These are phyloP conservation scores for Malacoctenus gilli DNA, from an alignment of 2,797 vertebrate species.

Conservation along the genomic window DNA sequence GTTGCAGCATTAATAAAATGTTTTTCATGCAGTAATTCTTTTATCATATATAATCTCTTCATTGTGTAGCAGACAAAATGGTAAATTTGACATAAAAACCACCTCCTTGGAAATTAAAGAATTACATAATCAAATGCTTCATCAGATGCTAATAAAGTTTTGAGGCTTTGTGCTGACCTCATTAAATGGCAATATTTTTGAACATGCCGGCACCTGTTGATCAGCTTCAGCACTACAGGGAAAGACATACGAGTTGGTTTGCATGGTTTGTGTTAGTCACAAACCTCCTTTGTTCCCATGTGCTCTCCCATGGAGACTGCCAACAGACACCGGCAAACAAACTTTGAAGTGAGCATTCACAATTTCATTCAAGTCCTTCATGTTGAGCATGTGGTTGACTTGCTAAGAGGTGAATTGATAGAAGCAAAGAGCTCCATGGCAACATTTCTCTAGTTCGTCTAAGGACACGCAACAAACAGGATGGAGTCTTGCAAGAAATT, in stretches of 20 bases:
- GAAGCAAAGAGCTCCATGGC: constrained; percentile 6
- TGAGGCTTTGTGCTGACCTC: too few species aligned
- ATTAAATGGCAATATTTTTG: too few species aligned
- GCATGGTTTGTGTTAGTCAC: constrained; percentile 24
- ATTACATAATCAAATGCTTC: too few species aligned
- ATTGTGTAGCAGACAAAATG: too few species aligned
- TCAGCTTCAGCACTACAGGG: neutral
- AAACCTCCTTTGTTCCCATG: constrained; percentile 15
- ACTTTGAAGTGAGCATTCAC: constrained; percentile 1
- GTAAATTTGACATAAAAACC: too few species aligned
- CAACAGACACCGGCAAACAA: constrained; percentile 20
- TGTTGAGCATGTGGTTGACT: constrained; percentile 1
- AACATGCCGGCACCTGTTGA: constrained; percentile 7
- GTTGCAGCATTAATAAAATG: too few species aligned
- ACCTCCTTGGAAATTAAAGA: too few species aligned
- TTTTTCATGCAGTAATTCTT: too few species aligned
- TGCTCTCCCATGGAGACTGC: constrained; percentile 19
- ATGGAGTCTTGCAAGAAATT: too few species aligned
- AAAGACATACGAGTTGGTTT: neutral
- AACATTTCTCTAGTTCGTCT: neutral
- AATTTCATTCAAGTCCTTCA: constrained; percentile 2
- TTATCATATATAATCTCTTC: too few species aligned
- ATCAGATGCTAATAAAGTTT: too few species aligned
- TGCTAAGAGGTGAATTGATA: constrained; percentile 20
- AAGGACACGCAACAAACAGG: too few species aligned